A percentile compares a stretch with the other conserved stretches of the same genome.
Evolutionary conservation across 2,113 vertebrate species (phyloP).

Genomic region (Anthoscopus minutus): DNA sequence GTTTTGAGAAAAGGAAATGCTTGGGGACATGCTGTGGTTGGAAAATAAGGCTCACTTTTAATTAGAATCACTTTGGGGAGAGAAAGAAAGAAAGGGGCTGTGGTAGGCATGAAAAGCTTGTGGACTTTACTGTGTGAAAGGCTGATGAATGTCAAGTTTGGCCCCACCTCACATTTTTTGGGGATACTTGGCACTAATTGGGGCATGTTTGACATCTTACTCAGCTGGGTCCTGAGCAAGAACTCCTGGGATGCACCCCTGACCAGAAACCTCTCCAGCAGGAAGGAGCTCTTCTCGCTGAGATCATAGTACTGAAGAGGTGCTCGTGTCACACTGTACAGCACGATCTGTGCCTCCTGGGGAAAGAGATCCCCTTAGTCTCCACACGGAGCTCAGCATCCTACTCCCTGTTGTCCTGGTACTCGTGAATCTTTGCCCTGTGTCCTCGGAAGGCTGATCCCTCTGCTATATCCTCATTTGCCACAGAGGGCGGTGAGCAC

Average conservation of each 20-base stretch:
- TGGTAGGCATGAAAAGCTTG: background rate
- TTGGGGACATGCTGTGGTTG: background rate
- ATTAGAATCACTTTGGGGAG: background rate
- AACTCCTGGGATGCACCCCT: background rate
- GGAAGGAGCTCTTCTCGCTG: background rate
- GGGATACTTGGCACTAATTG: background rate
- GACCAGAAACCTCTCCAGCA: background rate
- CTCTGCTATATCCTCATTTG: background rate
- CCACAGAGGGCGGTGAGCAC: background rate
- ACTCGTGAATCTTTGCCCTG: background rate
- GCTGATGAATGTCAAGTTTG: background rate
- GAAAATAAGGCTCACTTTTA: background rate
- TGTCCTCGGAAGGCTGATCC: background rate
- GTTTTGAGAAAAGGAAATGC: conserved; percentile 33
- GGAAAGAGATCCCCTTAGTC: background rate
- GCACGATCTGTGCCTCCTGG: background rate
- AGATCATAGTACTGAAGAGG: fast-evolving
- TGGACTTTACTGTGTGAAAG: background rate
- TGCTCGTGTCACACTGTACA: fast-evolving
- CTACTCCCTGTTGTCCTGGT: background rate
- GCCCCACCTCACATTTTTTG: fast-evolving
- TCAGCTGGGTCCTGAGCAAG: background rate
- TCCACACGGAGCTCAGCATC: background rate
- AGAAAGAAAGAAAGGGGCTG: background rate
- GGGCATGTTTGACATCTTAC: background rate